phyloP scores from a whole-genome alignment of 2,113 vertebrate species.

The Dendrocopos noguchii region DNA sequence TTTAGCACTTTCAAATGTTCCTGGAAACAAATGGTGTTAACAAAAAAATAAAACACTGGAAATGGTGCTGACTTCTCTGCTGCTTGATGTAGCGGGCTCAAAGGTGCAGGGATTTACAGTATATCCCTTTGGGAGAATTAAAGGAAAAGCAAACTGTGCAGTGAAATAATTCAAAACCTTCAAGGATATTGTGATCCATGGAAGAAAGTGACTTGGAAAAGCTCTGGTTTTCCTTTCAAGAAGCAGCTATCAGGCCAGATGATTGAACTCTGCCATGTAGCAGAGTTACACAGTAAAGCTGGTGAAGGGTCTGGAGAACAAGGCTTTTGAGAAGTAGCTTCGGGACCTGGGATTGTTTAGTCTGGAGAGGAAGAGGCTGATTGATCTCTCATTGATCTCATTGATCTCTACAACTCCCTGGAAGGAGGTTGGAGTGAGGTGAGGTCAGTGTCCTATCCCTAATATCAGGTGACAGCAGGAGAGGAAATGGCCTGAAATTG shows the following conservation, averaged over 20 bases:
- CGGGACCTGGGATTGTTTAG: too few relatives aligned
- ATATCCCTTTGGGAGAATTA: background rate
- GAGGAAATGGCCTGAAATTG: too few relatives aligned
- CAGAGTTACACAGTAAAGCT: background rate
- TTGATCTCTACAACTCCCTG: too few relatives aligned
- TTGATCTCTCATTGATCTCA: too few relatives aligned
- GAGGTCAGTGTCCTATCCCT: too few relatives aligned
- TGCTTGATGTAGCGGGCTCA: background rate
- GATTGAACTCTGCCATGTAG: background rate
- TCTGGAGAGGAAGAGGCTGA: too few relatives aligned
- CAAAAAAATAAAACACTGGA: background rate
- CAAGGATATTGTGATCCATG: background rate
- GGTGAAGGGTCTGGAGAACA: background rate
- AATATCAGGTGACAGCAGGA: too few relatives aligned
- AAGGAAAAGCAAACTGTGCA: background rate
- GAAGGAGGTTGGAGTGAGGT: too few relatives aligned
- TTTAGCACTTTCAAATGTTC: slow-evolving; percentile 45
- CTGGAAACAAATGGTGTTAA: background rate
- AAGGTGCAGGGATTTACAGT: background rate
- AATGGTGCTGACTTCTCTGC: background rate
- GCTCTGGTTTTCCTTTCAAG: background rate
- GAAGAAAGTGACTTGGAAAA: background rate
- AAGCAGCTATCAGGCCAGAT: background rate
- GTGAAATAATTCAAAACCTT: background rate
- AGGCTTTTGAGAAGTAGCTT: too few relatives aligned